Base-by-base conservation (phyloP, 2,797 vertebrate species). In the Melanotaenia maccullochi region DNA sequence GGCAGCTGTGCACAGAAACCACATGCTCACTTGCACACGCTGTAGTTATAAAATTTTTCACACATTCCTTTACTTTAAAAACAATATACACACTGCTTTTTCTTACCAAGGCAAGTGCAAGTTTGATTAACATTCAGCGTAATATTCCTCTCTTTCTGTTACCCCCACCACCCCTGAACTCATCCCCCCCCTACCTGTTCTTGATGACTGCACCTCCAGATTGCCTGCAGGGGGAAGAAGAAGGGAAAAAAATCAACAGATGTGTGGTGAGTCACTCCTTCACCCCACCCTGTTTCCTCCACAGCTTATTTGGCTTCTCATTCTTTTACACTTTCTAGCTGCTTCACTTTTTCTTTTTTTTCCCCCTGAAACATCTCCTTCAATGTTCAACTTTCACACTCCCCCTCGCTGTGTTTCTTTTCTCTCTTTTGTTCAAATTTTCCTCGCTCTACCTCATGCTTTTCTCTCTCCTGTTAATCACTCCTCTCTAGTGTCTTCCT, bases 151-250 rank as follows among this genome's bases (percentile, higher is more conserved):
- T 78, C 70, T 87, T 72, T 76, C 62, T 69, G 65, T 25, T 68
- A 62, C 51, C 9, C 13, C 44, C 24, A 6, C 51, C 44, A 69
- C 12, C 32, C 65, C 63, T 6, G 57, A 67, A 20, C 71, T 65
- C 83, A 28, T 64, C 49, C 68, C 49, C 60, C 71, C 32, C 88
- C 82, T 93, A 95, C 95, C 94, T 95, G 94, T 95, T 95, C 89
- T 95, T 95, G 90, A 95, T 94, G 90, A 95, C 95, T 85, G 94
- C 91, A 89, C 94, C 94, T 93, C 94, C 94, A 89, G 95, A 95
- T 91, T 95, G 95, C 92, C 95, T 95, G 91, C 73, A 75, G 87
- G 83, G 77, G 87, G 67, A 78, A 83, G 55, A 65, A 82, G 60
- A 73, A 76, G 55, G 16, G 65, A 74, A 73, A 75, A 67, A 78